A percentile compares a stretch with the other conserved stretches of the same genome.
Evolutionary conservation across 2,113 vertebrate genomes (phyloP).

Genomic region (Columba janthina): DNA sequence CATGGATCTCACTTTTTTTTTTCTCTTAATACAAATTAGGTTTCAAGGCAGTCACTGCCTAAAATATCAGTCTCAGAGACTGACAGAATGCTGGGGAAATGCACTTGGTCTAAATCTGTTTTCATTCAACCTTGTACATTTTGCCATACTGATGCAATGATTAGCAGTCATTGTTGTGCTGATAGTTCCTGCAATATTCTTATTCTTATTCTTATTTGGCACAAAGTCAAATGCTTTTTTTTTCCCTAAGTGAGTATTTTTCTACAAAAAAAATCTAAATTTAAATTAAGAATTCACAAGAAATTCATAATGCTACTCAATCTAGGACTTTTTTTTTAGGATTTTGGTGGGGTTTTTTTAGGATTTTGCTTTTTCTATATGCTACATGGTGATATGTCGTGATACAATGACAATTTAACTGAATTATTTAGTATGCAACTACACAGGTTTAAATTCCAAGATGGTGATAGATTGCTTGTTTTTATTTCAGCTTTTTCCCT

Average conservation of each 20-base stretch:
- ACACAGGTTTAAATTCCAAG: background rate
- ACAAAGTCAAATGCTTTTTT: background rate
- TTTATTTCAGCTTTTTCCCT: background rate
- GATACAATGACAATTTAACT: background rate
- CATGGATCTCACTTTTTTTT: background rate
- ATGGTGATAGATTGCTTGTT: background rate
- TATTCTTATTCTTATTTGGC: background rate
- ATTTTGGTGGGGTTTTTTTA: background rate
- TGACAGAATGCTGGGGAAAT: background rate
- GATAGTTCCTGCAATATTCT: background rate
- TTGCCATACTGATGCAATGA: background rate
- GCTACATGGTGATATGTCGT: background rate
- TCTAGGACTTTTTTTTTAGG: background rate
- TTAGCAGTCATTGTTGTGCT: background rate
- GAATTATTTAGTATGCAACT: background rate
- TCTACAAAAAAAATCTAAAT: background rate
- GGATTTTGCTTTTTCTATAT: background rate
- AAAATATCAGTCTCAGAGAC: conserved; percentile 11
- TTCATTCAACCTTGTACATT: conserved; percentile 42
- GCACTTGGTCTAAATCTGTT: background rate
- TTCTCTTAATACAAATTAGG: conserved; percentile 33
- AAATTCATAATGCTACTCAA: background rate
- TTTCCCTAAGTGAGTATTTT: background rate
- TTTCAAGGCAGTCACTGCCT: background rate
- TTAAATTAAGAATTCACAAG: background rate